phyloP scores from a whole-genome alignment of 2,113 vertebrate genomes.

The Corythoichthys haematopterus region DNA sequence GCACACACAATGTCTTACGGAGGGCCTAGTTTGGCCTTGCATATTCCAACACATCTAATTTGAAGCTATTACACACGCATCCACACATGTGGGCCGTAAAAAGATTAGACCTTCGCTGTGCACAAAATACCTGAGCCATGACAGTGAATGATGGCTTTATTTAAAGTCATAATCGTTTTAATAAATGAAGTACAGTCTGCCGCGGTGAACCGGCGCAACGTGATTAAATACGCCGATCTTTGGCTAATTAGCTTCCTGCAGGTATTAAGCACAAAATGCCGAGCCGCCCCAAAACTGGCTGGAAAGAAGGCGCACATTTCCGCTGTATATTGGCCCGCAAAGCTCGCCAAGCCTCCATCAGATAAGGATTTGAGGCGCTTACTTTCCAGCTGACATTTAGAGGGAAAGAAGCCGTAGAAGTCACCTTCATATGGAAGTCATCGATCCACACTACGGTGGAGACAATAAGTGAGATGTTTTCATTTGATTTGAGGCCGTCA shows the following conservation, averaged over 20 bases:
- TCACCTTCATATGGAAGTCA: constrained; percentile 43
- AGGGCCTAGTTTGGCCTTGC: not conserved
- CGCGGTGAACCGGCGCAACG: constrained; percentile 34
- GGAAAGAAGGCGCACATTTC: constrained; percentile 18
- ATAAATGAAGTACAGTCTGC: constrained; percentile 60
- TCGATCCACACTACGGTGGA: constrained; percentile 14
- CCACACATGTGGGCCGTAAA: constrained; percentile 3
- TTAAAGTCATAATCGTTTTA: constrained; percentile 61
- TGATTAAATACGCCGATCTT: constrained; percentile 55
- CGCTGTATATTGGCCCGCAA: constrained; percentile 14
- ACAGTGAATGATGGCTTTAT: constrained; percentile 64
- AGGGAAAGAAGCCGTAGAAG: constrained; percentile 20
- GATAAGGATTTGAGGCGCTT: constrained; percentile 56
- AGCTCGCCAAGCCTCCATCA: constrained; percentile 49
- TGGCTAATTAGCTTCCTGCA: constrained; percentile 67
- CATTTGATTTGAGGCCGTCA: not conserved
- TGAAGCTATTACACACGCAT: constrained; percentile 7
- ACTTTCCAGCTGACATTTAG: constrained; percentile 60
- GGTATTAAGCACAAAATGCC: constrained; percentile 59
- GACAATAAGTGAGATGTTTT: constrained; percentile 8
- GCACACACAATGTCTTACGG: not conserved
- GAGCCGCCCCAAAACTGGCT: constrained; percentile 17
- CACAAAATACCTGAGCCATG: constrained; percentile 31
- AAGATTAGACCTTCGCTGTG: constrained; percentile 38
- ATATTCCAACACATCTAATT: constrained; percentile 2